Conservation (phyloP, 1,140 invertebrate species). For the Drosophila burlai region DNA sequence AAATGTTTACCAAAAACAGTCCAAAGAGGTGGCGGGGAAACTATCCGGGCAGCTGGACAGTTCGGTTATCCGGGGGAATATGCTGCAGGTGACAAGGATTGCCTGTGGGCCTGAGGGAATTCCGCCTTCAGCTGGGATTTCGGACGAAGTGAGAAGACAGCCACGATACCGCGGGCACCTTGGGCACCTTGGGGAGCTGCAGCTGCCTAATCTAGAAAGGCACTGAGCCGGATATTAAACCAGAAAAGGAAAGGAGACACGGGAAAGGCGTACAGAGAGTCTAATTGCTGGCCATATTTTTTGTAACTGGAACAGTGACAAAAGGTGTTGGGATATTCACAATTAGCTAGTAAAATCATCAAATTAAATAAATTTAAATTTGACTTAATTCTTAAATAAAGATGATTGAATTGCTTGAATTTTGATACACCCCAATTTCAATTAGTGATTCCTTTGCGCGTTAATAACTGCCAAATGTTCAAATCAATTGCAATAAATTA, state of each 20-base stretch:
- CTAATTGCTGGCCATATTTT: neutral
- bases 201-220: slow-evolving; percentile 8
- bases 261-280: neutral
- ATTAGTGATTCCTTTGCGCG: neutral
- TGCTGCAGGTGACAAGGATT: slow-evolving; percentile 10
- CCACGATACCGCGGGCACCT: neutral
- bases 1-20: slow-evolving; percentile 14
- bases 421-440: neutral
- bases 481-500: slow-evolving; percentile 3
- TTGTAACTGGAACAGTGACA: too few species aligned
- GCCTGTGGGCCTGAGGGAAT: slow-evolving; percentile 1
- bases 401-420: neutral
- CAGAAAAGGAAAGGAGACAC: neutral
- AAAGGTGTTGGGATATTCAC: too few species aligned
- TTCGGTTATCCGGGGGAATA: slow-evolving; percentile 1
- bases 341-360: neutral
- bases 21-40: slow-evolving; percentile 24
- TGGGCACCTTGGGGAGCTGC: slow-evolving; percentile 11
- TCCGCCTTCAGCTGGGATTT: neutral
- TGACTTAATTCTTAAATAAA: neutral
- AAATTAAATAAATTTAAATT: neutral
- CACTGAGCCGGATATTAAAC: slow-evolving; percentile 13
- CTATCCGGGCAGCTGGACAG: slow-evolving; percentile 25
- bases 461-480: neutral
- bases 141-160: slow-evolving; percentile 22